Base-by-base conservation (phyloP, 2,797 vertebrate genomes). In the Sciaenops ocellatus region DNA sequence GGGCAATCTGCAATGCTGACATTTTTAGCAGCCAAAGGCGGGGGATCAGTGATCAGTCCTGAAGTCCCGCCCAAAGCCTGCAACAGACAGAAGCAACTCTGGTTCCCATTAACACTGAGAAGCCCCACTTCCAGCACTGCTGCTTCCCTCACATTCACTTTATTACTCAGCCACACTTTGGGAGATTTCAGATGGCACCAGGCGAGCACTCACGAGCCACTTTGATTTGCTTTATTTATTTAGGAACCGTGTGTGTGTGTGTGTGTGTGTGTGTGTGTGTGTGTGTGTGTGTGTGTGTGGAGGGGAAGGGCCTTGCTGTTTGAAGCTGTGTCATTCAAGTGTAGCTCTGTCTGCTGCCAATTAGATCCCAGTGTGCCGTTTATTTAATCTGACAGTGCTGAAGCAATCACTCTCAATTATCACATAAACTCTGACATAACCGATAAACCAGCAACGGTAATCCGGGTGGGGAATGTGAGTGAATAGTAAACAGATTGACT, bases 201-300 rank as follows among this genome's bases (percentile, higher is more conserved):
- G 92, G 91, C 88, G 86, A 92, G 91, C 88, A 89, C 89, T 93
- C 89, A 88, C 28, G 18, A 89, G 88, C 84, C 86, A 90, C 92
- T 94, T 92, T 93, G 93, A 95, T 94, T 92, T 90, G 80, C 91
- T 92, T 94, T 94, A 94, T 95, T 95, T 93, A 92, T 92, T 94
- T 90, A 92, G 85, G 89, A 85, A 87, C 75, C 16, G 15, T 51
- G 77, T 60, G 73, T 76, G 69, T 66, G 83, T 63, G 69, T 72
- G 56, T 72, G 47, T 70, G 76, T 65, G 68, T 57, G 71, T 64
- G 83, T 63, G 69, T 72, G 56, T 72, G 47, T 70, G 76, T 65
- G 68, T 57, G 71, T 64, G 44, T 65, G 47, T 55, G 77, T 24
- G 75, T 22, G 38, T 50, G 61, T 51, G 80, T 57, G 57, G 66